Evolutionary conservation across 2,113 vertebrate species (phyloP).

Genomic region (Neotragus moschatus): DNA sequence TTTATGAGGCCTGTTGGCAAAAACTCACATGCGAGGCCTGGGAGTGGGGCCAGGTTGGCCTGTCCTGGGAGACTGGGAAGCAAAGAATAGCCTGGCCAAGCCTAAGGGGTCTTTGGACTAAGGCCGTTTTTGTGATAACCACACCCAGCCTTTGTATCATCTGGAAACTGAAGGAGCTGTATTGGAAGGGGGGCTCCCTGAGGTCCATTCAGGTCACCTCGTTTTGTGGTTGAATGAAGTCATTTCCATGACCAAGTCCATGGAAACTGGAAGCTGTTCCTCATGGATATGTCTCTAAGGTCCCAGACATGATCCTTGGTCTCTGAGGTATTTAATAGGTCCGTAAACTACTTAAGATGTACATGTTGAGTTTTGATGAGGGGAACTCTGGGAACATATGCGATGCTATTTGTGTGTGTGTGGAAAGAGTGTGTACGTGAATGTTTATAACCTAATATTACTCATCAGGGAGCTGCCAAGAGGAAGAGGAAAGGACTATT

Average conservation of each 20-base stretch:
- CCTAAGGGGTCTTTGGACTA: neutral
- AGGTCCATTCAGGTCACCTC: neutral
- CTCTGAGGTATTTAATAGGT: neutral
- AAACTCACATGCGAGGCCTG: neutral
- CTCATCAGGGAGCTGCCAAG: neutral
- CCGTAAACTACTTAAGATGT: neutral
- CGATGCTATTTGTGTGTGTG: neutral
- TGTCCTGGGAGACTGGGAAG: neutral
- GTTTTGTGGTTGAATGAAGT: neutral
- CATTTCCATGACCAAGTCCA: neutral
- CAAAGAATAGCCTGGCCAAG: neutral
- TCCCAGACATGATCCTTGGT: neutral
- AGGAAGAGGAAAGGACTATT: constrained; percentile 40
- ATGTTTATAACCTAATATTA: constrained; percentile 16
- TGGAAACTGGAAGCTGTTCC: neutral
- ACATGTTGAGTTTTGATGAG: neutral
- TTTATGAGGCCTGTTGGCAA: constrained; percentile 37
- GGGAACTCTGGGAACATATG: neutral
- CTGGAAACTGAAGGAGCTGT: neutral
- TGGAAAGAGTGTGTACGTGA: neutral
- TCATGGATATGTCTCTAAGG: neutral
- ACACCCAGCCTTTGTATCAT: neutral
- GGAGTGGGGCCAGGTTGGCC: neutral
- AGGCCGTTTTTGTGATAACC: neutral
- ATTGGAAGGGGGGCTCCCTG: neutral